Conservation (phyloP, 2,113 vertebrate species). For the Ageneiosus marmoratus region DNA sequence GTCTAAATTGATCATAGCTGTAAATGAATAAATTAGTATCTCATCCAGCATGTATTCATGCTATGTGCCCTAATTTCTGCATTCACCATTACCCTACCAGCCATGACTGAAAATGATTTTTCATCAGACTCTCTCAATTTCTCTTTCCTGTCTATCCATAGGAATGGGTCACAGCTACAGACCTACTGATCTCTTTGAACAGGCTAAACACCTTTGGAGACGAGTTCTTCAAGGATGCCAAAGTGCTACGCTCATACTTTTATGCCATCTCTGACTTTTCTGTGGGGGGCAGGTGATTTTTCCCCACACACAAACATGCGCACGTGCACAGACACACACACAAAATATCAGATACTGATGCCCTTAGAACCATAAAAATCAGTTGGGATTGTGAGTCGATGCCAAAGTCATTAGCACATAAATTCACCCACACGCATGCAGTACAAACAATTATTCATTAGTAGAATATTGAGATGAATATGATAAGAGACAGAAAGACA, state of each 20-base stretch:
- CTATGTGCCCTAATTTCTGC: background rate
- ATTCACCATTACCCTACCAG: background rate
- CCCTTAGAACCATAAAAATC: background rate
- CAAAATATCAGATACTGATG: background rate
- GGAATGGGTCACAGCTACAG: constrained; percentile 96
- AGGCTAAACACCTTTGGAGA: constrained; percentile 95
- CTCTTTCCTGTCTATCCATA: constrained; percentile 55
- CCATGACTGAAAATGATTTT: background rate
- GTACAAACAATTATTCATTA: constrained; percentile 1
- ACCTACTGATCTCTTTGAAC: constrained; percentile 88
- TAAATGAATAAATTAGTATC: background rate
- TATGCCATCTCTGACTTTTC: constrained; percentile 93
- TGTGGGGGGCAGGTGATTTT: constrained; percentile 87
- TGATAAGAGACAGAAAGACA: background rate
- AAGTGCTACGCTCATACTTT: constrained; percentile 90
- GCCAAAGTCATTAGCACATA: background rate
- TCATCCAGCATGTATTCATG: background rate
- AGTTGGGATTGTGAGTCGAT: background rate
- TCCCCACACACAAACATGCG: background rate
- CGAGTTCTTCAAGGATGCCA: constrained; percentile 91
- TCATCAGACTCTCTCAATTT: background rate
- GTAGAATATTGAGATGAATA: background rate
- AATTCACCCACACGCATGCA: background rate
- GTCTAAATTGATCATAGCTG: background rate
- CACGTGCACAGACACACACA: background rate